These are phyloP conservation scores for Scaptomyza flava DNA, from an alignment of 2,888 invertebrate genomes.

Conservation along the genomic window DNA sequence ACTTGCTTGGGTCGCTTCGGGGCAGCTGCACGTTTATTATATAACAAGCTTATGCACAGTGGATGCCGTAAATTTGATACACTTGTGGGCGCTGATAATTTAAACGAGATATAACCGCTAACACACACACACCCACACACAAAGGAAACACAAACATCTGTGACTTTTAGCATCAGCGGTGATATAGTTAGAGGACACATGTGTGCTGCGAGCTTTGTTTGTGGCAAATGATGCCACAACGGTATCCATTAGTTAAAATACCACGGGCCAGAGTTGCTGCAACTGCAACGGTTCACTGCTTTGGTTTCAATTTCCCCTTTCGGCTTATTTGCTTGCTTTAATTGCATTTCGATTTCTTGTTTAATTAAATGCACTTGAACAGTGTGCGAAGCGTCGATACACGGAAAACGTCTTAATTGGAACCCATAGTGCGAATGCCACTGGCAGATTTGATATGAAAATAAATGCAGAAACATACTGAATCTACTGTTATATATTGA, in stretches of 20 bases:
- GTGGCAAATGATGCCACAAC: slow-evolving; percentile 49
- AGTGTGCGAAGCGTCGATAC: slow-evolving; percentile 7
- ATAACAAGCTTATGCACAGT: slow-evolving; percentile 39
- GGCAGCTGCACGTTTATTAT: slow-evolving; percentile 42
- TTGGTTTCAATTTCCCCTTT: slow-evolving; percentile 9
- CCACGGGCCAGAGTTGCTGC: slow-evolving; percentile 38
- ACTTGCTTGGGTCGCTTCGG: slow-evolving; percentile 18
- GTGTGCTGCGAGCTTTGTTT: slow-evolving; percentile 51
- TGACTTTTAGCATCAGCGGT: slow-evolving; percentile 59
- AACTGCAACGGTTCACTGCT: not conserved
- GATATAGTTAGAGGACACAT: slow-evolving; percentile 2
- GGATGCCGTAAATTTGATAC: slow-evolving; percentile 72
- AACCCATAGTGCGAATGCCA: slow-evolving; percentile 20
- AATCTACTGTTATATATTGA: not conserved
- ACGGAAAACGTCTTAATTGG: slow-evolving; percentile 32
- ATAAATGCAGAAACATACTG: not conserved
- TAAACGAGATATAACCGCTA: slow-evolving; percentile 56
- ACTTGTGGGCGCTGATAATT: slow-evolving; percentile 72
- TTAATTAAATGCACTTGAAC: slow-evolving; percentile 61
- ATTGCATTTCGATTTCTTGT: slow-evolving; percentile 68
- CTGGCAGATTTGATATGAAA: slow-evolving; percentile 8
- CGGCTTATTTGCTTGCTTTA: slow-evolving; percentile 54
- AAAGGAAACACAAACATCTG: slow-evolving; percentile 14
- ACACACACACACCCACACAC: slow-evolving; percentile 25
- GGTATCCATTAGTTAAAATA: slow-evolving; percentile 54